Percentiles rank a stretch among this genome's conserved stretches.
Conservation (phyloP, 37 sponge, comb jelly and placozoan genomes). For the Diacarnus erythraeanus region DNA sequence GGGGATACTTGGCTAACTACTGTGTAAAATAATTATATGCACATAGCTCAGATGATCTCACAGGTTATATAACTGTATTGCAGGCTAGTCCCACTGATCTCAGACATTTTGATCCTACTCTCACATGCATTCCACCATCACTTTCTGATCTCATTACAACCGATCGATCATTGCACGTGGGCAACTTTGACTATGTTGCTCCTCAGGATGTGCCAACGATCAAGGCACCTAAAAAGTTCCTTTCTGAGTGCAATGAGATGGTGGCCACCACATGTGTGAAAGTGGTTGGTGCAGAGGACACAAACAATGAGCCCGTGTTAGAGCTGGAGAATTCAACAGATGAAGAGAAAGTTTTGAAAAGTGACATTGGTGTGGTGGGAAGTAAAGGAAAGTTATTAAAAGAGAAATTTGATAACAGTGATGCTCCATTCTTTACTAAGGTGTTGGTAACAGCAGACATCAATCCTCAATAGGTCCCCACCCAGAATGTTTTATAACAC, state of each 20-base stretch:
- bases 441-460: background rate
- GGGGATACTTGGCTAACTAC: no score
- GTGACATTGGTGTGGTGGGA: background rate
- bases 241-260: no score
- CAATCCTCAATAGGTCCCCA: background rate
- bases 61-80: no score
- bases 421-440: background rate
- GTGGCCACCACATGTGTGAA: no score
- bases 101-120: conserved; percentile 48
- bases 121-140: conserved; percentile 36
- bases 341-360: background rate
- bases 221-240: background rate
- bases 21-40: no score
- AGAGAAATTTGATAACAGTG: background rate
- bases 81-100: conserved; percentile 59
- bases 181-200: conserved; percentile 39
- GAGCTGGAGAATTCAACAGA: background rate
- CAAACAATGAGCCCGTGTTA: background rate
- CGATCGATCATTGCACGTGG: conserved; percentile 26
- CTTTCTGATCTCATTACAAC: conserved; percentile 41
- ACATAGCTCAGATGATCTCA: no score
- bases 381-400: background rate
- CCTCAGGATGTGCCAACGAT: background rate
- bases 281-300: background rate
- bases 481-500: background rate